Conservation (phyloP, 2,797 vertebrate genomes). For the Pogoniulus pusillus region DNA sequence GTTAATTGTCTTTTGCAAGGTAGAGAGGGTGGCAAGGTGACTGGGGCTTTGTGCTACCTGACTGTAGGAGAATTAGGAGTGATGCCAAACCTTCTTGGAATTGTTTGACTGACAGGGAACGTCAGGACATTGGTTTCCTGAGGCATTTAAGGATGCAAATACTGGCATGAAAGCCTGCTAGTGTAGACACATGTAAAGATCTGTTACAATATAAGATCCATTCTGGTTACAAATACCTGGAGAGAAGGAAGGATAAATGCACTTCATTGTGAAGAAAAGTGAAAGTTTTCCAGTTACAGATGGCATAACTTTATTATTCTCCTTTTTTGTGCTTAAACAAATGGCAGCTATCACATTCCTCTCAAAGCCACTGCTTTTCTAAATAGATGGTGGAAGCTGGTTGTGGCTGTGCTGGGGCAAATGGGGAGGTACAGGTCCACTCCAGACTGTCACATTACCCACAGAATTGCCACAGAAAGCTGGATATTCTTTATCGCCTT, state of each 20-base stretch:
- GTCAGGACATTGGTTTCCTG: background rate
- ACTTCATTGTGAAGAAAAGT: background rate
- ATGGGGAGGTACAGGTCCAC: background rate
- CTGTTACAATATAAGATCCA: background rate
- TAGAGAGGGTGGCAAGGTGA: background rate
- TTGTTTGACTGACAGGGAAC: background rate
- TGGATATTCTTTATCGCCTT: background rate
- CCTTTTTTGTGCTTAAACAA: fast-evolving
- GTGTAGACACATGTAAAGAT: background rate
- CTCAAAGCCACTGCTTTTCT: background rate
- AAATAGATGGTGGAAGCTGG: background rate
- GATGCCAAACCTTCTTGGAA: background rate
- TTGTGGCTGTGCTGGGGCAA: background rate
- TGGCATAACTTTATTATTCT: background rate
- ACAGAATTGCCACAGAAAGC: background rate
- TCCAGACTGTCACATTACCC: background rate
- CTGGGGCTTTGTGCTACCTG: background rate
- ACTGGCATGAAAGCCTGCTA: background rate
- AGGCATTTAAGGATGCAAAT: background rate
- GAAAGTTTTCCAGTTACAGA: background rate
- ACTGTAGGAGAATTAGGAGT: background rate
- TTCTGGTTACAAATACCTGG: background rate
- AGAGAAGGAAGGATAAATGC: background rate
- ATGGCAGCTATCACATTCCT: background rate
- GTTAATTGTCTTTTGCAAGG: background rate